Evolutionary conservation across 2,888 invertebrate species (phyloP), one percentile per base, ranked within the genome.

Genomic region (Erebia epiphron): DNA sequence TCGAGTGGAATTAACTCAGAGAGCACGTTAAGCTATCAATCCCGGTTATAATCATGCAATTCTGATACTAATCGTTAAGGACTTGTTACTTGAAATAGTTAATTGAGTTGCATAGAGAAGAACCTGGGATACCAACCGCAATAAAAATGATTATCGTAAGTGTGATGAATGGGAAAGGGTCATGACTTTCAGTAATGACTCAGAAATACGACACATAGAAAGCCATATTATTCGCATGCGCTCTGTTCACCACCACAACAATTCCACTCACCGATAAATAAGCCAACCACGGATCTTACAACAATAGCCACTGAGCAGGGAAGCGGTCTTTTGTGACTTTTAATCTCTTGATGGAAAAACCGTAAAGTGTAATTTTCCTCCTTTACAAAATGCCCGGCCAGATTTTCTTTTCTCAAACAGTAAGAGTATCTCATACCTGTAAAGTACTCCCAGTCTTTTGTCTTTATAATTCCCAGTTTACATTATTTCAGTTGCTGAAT

Each of bases 341-440:
- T 66, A 66, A 66, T 66, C 66, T 66, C 66, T 46, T 66, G 66
- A 66, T 66, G 66, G 66, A 57, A 66, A 66, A 66, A 56, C 66
- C 56, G 56, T 66, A 66, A 66, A 66, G 66, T 66, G 66, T 66
- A 66, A 66, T 66, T 66, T 66, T 57, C 66, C 66, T 66, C 56
- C 56, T 66, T 61, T 57, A 57, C 66, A 57, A 66, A 61, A 57
- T 46, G 18, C 54, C 56, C 66, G 56, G 41, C 26, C 56, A 21
- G 46, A 18, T 68, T 62, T 56, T 68, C 56, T 63, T 56, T 63
- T 60, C 41, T 62, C 62, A 68, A 66, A 68, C 58, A 50, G 56
- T 16, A 61, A 43, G 61, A 43, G 61, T 11, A 61, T 16, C 61
- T 61, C 35, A 66, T 50, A 66, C 35, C 62, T 65, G 58, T 46